Evolutionary conservation across 2,888 invertebrate species (phyloP).

Genomic region (Drosophila kambysellisi): DNA sequence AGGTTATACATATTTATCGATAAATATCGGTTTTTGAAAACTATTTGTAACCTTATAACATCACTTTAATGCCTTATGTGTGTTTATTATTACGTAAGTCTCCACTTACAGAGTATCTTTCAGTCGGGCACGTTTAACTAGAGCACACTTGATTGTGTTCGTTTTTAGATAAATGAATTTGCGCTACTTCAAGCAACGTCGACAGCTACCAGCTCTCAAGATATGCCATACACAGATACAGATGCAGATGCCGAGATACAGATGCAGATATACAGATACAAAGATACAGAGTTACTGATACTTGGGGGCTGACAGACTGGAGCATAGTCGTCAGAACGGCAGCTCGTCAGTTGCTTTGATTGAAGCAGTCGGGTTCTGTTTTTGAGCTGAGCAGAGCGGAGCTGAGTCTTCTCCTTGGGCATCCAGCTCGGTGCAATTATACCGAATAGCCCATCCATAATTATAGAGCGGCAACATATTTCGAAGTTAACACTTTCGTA

Average conservation of each 20-base stretch:
- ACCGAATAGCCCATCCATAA: constrained; percentile 82
- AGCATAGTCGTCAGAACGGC: constrained; percentile 60
- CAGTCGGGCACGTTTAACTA: neutral
- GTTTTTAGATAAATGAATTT: constrained; percentile 78
- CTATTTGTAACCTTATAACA: too few species aligned
- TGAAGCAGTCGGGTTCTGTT: constrained; percentile 61
- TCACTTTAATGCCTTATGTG: neutral
- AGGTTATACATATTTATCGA: neutral
- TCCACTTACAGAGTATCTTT: neutral
- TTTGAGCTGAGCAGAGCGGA: constrained; percentile 1
- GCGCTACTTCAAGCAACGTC: constrained; percentile 71
- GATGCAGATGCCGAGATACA: constrained; percentile 42
- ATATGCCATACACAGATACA: constrained; percentile 29
- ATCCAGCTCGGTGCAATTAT: constrained; percentile 78
- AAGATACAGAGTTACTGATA: constrained; percentile 42
- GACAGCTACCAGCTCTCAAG: constrained; percentile 60
- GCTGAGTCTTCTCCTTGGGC: constrained; percentile 10
- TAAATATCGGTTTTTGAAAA: too few species aligned
- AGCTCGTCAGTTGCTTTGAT: constrained; percentile 75
- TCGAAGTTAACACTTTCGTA: constrained; percentile 85
- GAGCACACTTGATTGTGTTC: constrained; percentile 27
- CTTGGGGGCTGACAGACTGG: constrained; percentile 19
- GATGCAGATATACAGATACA: constrained; percentile 21
- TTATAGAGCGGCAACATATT: constrained; percentile 84
- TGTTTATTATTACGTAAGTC: too few species aligned